Evolutionary conservation across 1,140 invertebrate species (phyloP).

Genomic region (Drosophila nebulosa): DNA sequence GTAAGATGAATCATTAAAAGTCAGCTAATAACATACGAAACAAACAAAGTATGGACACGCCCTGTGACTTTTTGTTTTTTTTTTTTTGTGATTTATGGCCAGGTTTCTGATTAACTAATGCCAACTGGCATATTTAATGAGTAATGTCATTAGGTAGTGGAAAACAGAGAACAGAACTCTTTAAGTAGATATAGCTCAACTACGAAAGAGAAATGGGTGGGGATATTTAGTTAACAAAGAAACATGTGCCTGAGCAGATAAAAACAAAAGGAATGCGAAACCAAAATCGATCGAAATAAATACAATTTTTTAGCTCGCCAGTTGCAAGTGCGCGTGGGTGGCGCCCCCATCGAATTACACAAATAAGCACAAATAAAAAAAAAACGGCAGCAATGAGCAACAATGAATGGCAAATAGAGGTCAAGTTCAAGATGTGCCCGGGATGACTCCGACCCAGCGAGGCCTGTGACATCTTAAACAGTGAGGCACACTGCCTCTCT

Average conservation of each 20-base stretch:
- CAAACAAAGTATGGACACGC: not conserved
- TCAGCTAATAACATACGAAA: too few species aligned
- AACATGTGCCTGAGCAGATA: conserved; percentile 9
- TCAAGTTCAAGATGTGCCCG: conserved; percentile 59
- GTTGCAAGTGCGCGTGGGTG: conserved; percentile 44
- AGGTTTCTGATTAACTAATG: conserved; percentile 21
- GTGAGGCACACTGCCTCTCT: not conserved
- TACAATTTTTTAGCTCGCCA: not conserved
- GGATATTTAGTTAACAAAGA: conserved; percentile 34
- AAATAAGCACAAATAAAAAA: conserved; percentile 17
- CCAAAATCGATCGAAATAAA: not conserved
- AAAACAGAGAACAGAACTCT: conserved; percentile 10
- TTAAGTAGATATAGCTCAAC: conserved; percentile 7
- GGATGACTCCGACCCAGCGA: conserved; percentile 39
- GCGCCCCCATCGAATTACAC: too few species aligned
- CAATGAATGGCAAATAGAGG: conserved; percentile 70
- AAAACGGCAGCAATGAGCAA: conserved; percentile 54
- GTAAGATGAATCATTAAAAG: not conserved
- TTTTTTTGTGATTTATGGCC: conserved; percentile 52
- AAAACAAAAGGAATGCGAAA: not conserved
- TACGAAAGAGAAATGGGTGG: conserved; percentile 14
- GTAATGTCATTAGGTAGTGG: conserved; percentile 14
- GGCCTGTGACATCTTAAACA: conserved; percentile 3
- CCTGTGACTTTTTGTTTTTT: not conserved
- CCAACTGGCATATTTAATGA: conserved; percentile 56